phyloP scores from a whole-genome alignment of 2,888 invertebrate species.

The Nemoura dubitans region DNA sequence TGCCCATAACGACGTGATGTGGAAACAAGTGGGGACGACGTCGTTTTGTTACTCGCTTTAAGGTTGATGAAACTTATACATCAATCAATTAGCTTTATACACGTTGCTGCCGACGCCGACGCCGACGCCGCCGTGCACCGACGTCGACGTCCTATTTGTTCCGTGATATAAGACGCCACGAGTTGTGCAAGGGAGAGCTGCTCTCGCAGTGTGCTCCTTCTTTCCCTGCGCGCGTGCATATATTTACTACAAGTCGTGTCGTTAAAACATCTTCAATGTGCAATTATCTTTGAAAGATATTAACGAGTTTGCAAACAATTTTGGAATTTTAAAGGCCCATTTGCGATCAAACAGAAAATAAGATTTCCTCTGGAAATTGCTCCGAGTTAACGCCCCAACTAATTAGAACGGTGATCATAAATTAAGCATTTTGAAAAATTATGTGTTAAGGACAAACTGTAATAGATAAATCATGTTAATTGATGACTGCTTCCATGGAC shows the following conservation, averaged over 20 bases:
- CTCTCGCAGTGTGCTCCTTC: background rate
- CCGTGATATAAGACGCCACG: background rate
- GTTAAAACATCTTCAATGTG: conserved; percentile 12
- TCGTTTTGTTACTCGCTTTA: conserved; percentile 1
- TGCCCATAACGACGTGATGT: conserved; percentile 17
- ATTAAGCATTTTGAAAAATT: background rate
- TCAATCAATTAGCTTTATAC: conserved; percentile 25
- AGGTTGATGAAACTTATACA: conserved; percentile 27
- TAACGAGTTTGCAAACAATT: conserved; percentile 12
- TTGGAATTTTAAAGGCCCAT: background rate
- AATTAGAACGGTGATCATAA: conserved; percentile 12
- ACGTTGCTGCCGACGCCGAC: background rate
- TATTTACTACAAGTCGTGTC: background rate
- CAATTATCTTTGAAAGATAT: conserved; percentile 7
- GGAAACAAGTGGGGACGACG: conserved; percentile 18
- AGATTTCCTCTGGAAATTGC: background rate
- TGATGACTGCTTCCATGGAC: background rate
- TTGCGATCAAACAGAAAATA: conserved; percentile 12
- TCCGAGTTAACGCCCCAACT: background rate
- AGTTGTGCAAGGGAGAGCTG: background rate
- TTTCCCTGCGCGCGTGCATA: background rate
- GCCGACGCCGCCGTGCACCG: background rate
- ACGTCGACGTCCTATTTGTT: conserved; percentile 7
- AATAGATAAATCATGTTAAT: background rate
- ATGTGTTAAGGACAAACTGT: background rate